Evolutionary conservation across 2,888 invertebrate genomes (phyloP).

Genomic region (Buathra laborator): DNA sequence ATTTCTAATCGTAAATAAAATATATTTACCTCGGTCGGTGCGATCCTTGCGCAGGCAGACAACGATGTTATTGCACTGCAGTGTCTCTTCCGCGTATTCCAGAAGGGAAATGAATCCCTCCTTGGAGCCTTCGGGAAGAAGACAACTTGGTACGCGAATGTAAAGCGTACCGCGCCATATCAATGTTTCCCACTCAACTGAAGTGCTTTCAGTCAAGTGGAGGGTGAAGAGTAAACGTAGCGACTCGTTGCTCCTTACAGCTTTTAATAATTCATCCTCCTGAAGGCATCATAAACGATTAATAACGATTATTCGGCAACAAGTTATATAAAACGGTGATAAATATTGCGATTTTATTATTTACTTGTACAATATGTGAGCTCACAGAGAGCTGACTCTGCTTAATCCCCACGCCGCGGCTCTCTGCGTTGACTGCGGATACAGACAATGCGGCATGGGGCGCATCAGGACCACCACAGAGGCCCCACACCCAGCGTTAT

Average conservation of each 20-base stretch:
- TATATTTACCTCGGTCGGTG: slow-evolving; percentile 89
- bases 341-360: not conserved
- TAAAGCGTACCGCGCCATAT: slow-evolving; percentile 93
- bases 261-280: slow-evolving; percentile 87
- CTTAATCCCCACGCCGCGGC: slow-evolving; percentile 90
- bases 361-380: slow-evolving; percentile 85
- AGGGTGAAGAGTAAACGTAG: slow-evolving; percentile 92
- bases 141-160: slow-evolving; percentile 94
- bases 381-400: slow-evolving; percentile 89
- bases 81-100: slow-evolving; percentile 97
- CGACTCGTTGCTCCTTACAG: slow-evolving; percentile 89
- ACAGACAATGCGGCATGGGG: slow-evolving; percentile 93
- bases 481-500: slow-evolving; percentile 98
- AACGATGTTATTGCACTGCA: slow-evolving; percentile 93
- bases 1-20: not conserved
- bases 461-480: slow-evolving; percentile 99
- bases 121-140: slow-evolving; percentile 96
- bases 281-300: slow-evolving; percentile 64
- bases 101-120: slow-evolving; percentile 97
- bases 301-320: not conserved
- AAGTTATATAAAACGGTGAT: not conserved
- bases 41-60: slow-evolving; percentile 94
- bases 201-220: slow-evolving; percentile 91
- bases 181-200: slow-evolving; percentile 95
- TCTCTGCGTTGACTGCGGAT: slow-evolving; percentile 88